These are phyloP conservation scores for Pecten maximus DNA, from an alignment of 2,888 invertebrate species.

Conservation along the genomic window DNA sequence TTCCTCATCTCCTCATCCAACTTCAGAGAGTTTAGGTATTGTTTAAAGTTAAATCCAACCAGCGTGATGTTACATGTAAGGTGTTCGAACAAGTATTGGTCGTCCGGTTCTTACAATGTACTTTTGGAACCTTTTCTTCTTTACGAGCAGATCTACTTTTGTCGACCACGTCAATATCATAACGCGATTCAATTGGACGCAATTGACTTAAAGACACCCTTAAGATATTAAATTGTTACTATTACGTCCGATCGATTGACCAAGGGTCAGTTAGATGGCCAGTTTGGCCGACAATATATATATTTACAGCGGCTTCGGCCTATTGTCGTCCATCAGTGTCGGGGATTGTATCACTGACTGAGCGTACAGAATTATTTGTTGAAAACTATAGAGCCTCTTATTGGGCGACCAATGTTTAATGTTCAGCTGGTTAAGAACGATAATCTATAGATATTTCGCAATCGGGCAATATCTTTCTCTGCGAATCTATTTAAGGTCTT, in stretches of 20 bases:
- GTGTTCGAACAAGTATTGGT: too few relatives aligned
- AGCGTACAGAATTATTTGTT: background rate
- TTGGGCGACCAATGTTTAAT: background rate
- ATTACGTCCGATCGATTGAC: constrained; percentile 22
- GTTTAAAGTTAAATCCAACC: too few relatives aligned
- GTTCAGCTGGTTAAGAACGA: background rate
- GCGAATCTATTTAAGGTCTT: background rate
- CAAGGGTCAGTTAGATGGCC: background rate
- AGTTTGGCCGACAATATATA: background rate
- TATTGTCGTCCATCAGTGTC: background rate
- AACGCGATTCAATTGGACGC: background rate
- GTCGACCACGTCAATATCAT: background rate
- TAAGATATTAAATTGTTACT: background rate
- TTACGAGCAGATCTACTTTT: too few relatives aligned
- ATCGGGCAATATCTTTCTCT: background rate
- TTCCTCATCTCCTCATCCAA: too few relatives aligned
- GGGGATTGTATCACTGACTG: background rate
- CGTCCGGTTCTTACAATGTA: too few relatives aligned
- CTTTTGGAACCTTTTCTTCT: too few relatives aligned
- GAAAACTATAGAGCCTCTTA: background rate
- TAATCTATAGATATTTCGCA: background rate
- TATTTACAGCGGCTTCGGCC: background rate
- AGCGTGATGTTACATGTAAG: too few relatives aligned
- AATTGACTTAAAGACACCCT: background rate
- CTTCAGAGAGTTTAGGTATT: too few relatives aligned